A percentile compares a stretch with the other conserved stretches of the same genome.
Evolutionary conservation across 2,888 invertebrate species (phyloP).

Genomic region (Minunthozetes semirufus): DNA sequence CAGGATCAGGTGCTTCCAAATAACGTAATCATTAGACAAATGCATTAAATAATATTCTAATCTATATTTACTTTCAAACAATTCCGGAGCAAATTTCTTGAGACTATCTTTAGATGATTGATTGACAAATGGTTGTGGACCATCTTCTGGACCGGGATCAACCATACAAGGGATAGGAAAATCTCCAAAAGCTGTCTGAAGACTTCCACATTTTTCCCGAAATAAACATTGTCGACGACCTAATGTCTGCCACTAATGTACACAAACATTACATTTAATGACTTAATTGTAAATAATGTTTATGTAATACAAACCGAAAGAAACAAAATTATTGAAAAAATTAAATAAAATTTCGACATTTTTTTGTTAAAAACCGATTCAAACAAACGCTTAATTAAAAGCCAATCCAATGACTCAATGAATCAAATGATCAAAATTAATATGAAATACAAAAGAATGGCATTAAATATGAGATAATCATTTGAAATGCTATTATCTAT

Average conservation of each 20-base stretch:
- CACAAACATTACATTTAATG: too few species aligned
- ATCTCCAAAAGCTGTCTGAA: background rate
- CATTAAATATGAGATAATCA: background rate
- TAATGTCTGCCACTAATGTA: too few species aligned
- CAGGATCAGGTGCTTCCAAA: conserved; percentile 25
- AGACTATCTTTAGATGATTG: background rate
- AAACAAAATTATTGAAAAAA: background rate
- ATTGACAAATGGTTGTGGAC: conserved; percentile 34
- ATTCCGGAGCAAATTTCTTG: conserved; percentile 33
- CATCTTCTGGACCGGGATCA: conserved; percentile 26
- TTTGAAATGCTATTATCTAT: background rate
- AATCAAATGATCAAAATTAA: background rate
- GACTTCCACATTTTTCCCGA: conserved; percentile 26
- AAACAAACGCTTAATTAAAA: too few species aligned
- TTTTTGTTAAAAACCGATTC: background rate
- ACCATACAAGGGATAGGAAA: conserved; percentile 38
- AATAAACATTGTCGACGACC: conserved; percentile 1
- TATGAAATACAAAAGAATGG: too few species aligned
- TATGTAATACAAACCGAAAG: background rate
- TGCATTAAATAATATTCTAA: too few species aligned
- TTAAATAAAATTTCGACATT: background rate
- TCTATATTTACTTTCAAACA: conserved; percentile 28
- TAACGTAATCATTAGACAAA: too few species aligned
- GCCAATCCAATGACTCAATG: background rate
- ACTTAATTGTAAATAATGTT: background rate